These are phyloP conservation scores for Mallotus villosus DNA, from an alignment of 2,797 vertebrate species.

Conservation along the genomic window DNA sequence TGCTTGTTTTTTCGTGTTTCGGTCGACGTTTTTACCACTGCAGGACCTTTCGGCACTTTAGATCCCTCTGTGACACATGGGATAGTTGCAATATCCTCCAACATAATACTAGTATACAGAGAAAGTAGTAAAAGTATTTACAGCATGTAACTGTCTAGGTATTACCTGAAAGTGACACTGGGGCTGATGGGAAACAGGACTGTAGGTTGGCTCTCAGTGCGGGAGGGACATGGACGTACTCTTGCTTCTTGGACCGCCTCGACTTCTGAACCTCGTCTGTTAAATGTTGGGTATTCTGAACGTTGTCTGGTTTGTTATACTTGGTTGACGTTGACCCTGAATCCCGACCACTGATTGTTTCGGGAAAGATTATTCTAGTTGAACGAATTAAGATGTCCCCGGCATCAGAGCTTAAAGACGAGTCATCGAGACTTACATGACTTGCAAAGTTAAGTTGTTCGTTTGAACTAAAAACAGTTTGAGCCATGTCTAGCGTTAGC, in stretches of 20 bases:
- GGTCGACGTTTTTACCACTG: background rate
- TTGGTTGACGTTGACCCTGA: background rate
- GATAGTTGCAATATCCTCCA: background rate
- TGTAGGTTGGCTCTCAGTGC: conserved; percentile 39
- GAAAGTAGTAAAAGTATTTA: background rate
- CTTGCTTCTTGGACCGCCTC: conserved; percentile 11
- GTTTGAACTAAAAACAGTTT: conserved; percentile 8
- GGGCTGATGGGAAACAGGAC: background rate
- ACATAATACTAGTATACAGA: background rate
- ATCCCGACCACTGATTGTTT: background rate
- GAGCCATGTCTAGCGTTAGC: background rate
- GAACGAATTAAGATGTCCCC: conserved; percentile 69
- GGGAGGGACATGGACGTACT: conserved; percentile 28
- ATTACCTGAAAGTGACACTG: conserved; percentile 1
- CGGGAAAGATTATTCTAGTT: conserved; percentile 37
- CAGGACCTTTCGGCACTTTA: background rate
- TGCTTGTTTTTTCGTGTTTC: background rate
- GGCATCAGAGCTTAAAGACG: conserved; percentile 57
- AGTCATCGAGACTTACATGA: conserved; percentile 39
- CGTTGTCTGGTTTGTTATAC: background rate
- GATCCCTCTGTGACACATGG: background rate
- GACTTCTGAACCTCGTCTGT: background rate
- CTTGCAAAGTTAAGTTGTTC: conserved; percentile 1
- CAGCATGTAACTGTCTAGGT: too few species aligned
- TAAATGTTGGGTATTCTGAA: conserved; percentile 6